Evolutionary conservation across 1,140 invertebrate species (phyloP), one percentile per base, ranked within the genome.

Genomic region (Aphelinus certus): DNA sequence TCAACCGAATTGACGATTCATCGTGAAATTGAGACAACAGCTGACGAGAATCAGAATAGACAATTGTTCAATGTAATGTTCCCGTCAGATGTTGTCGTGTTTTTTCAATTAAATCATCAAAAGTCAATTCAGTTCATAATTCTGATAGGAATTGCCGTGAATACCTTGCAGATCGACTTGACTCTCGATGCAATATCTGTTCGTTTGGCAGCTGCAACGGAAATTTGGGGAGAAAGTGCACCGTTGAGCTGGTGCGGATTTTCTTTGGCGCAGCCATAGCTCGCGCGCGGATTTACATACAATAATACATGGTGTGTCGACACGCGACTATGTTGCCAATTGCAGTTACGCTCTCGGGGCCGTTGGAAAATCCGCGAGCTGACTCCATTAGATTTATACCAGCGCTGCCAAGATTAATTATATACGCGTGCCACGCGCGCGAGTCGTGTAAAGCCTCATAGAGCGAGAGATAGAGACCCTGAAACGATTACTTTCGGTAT

Each of bases 171-270:
- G 58, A 6, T 43, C 42, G 26, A 42, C 2, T 60, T 60, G 26
- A 60, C 42, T 60, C 58, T 63, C 61, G 61, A 10, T 63, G 43
- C 46, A 10, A 63, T n/a, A 26, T 26, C 26, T 63, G 47, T 63
- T 10, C 9, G 10, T n/a, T 26, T 26, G 26, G 6, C 45, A 10
- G 0, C n/a, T 65, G 63, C 63, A 65, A 67, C 65, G 45, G 53
- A 67, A 67, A 51, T 45, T 26, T 45, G 10, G 56, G 56, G 65
- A 56, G 65, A 67, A 67, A 67, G 65, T 67, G n/a, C n/a, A 2
- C 26, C 26, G 26, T n/a, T 51, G 26, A 43, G 49, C 26, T 9
- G 3, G 47, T 53, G 47, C 51, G 49, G 46, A 65, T 53, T 65
- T 65, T 65, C 47, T n/a, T 63, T 9, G 49, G 43, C 26, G 26